Evolutionary conservation across 1,140 invertebrate species (phyloP).

Genomic region (Schlechtendalia chinensis): DNA sequence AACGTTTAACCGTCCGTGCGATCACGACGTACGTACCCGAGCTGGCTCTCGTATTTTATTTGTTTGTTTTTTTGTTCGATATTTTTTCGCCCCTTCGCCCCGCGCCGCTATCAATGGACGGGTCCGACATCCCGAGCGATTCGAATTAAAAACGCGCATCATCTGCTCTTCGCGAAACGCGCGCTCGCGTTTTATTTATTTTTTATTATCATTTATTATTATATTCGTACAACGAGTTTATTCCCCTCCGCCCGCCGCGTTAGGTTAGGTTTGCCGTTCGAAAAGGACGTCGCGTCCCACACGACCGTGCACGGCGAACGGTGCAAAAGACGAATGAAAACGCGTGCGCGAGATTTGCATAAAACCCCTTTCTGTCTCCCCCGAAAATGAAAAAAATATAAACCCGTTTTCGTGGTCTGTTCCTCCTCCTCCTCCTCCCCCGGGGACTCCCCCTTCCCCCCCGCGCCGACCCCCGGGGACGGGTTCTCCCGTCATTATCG

Average conservation of each 20-base stretch:
- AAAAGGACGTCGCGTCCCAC: not conserved
- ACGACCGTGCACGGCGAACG: not conserved
- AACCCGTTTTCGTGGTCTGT: slow-evolving; percentile 30
- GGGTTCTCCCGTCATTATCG: slow-evolving; percentile 30
- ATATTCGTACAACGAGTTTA: slow-evolving; percentile 2
- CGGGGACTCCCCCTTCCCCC: not conserved
- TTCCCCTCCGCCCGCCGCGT: not conserved
- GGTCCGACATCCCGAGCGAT: slow-evolving; percentile 11
- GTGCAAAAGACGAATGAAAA: not conserved
- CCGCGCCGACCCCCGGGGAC: not conserved
- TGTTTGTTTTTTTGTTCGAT: too few species aligned
- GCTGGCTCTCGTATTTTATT: too few species aligned
- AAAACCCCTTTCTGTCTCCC: slow-evolving; percentile 18
- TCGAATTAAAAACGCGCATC: slow-evolving; percentile 12
- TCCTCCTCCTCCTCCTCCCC: not conserved
- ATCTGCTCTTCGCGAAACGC: not conserved
- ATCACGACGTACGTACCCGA: not conserved
- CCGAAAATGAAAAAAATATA: not conserved
- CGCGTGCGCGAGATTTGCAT: slow-evolving; percentile 10
- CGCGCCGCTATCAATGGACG: not conserved
- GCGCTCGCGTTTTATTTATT: not conserved
- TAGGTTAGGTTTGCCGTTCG: not conserved
- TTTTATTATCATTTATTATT: too few species aligned
- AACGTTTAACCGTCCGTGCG: not conserved
- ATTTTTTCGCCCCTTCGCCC: too few species aligned